Conservation (phyloP, 1,140 invertebrate species). For the Papilio polytes region DNA sequence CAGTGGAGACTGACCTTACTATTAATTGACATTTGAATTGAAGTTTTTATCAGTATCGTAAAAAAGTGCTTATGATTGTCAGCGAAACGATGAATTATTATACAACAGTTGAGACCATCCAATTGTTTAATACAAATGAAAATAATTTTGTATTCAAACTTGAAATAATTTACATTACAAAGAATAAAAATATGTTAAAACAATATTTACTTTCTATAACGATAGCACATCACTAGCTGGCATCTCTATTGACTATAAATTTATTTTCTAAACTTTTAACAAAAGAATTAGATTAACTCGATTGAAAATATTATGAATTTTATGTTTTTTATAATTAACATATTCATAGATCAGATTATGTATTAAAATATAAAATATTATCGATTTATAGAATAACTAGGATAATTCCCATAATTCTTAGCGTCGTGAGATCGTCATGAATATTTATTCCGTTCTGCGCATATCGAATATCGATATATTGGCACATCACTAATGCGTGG, state of each 20-base stretch:
- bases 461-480: constrained; percentile 9
- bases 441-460: background rate
- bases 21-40: background rate
- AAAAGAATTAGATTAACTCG: background rate
- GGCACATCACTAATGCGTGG: background rate
- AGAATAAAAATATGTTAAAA: background rate
- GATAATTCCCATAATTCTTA: background rate
- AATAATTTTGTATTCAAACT: background rate
- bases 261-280: background rate
- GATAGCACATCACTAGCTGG: background rate
- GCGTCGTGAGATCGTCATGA: background rate
- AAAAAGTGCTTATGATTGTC: background rate
- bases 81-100: background rate
- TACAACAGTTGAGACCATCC: background rate
- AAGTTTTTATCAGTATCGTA: background rate
- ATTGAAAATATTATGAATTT: background rate
- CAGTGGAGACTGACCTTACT: background rate
- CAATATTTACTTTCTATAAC: background rate
- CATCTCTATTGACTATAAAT: background rate
- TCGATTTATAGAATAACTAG: background rate
- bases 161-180: background rate
- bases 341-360: too few species aligned
- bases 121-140: background rate
- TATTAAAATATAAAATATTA: background rate
- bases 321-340: too few species aligned